These are phyloP conservation scores for Nysson spinosus DNA, from an alignment of 2,888 invertebrate genomes.

Conservation along the genomic window DNA sequence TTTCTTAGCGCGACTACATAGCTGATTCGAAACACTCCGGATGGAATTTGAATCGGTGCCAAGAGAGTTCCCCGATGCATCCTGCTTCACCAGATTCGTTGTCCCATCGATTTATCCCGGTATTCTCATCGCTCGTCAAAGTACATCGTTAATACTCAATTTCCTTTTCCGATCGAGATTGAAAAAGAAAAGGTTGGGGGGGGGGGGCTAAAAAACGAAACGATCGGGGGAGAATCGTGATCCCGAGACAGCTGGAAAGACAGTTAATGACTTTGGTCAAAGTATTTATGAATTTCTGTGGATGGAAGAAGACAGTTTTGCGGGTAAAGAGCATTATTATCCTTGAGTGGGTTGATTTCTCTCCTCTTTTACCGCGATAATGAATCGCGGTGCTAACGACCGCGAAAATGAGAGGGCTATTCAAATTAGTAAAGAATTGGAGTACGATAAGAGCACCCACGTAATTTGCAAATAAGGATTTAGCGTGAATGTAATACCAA, in stretches of 20 bases:
- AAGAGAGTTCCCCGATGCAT: slow-evolving; percentile 6
- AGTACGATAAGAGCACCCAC: too few species aligned
- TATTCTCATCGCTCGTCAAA: not conserved
- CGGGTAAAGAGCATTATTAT: not conserved
- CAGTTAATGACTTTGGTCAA: too few species aligned
- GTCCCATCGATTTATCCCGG: slow-evolving; percentile 12
- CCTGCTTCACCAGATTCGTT: slow-evolving; percentile 1
- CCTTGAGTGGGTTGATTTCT: too few species aligned
- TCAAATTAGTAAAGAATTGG: too few species aligned
- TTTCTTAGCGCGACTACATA: not conserved
- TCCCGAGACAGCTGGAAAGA: too few species aligned
- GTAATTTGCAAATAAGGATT: too few species aligned
- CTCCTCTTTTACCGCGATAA: too few species aligned
- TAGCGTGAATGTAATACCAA: too few species aligned
- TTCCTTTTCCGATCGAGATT: not conserved
- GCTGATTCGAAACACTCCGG: slow-evolving; percentile 12
- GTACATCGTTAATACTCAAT: not conserved
- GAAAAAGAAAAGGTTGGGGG: not conserved
- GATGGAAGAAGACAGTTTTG: not conserved
- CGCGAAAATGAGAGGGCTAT: too few species aligned
- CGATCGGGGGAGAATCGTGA: not conserved
- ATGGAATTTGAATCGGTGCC: slow-evolving; percentile 20
- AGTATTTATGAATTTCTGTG: not conserved
- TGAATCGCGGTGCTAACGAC: too few species aligned
- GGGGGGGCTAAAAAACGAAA: not conserved